phyloP scores from a whole-genome alignment of 2,797 vertebrate genomes.

The Enteromius afrohamiltoni region DNA sequence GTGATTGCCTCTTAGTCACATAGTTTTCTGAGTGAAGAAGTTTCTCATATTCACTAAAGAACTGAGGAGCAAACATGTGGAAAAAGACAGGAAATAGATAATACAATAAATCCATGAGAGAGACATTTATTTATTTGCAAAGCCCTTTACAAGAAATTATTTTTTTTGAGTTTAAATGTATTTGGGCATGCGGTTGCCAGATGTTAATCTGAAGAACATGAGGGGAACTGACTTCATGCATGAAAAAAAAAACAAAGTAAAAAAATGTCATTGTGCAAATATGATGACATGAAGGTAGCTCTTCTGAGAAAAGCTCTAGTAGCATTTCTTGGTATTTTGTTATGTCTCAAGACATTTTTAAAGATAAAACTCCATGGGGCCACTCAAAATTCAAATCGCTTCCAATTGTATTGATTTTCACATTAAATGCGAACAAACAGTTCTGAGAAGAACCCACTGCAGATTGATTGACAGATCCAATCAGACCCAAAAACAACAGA shows the following conservation, averaged over 20 bases:
- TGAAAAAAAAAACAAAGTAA: not conserved
- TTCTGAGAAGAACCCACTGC: not conserved
- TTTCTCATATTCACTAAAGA: slow-evolving; percentile 98
- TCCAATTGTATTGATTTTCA: not conserved
- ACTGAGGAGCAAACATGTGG: slow-evolving; percentile 71
- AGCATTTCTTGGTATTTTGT: not conserved
- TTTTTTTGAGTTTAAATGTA: not conserved
- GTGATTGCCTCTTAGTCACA: slow-evolving; percentile 95
- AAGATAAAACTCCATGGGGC: not conserved
- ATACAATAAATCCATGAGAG: not conserved
- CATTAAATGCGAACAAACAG: slow-evolving; percentile 20
- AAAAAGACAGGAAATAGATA: not conserved
- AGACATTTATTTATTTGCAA: not conserved
- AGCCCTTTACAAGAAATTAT: not conserved
- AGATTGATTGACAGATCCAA: slow-evolving; percentile 8
- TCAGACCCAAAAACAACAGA: not conserved
- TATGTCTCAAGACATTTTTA: not conserved
- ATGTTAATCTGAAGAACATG: not conserved
- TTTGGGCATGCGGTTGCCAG: not conserved
- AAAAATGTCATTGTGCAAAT: not conserved
- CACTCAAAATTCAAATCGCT: not conserved
- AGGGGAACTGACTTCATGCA: not conserved
- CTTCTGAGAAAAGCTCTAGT: not conserved
- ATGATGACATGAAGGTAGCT: not conserved
- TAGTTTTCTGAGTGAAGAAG: slow-evolving; percentile 98